A percentile compares a stretch with the other conserved stretches of the same genome.
Evolutionary conservation across 2,113 vertebrate genomes (phyloP).

Genomic region (Planiliza haematocheilus): DNA sequence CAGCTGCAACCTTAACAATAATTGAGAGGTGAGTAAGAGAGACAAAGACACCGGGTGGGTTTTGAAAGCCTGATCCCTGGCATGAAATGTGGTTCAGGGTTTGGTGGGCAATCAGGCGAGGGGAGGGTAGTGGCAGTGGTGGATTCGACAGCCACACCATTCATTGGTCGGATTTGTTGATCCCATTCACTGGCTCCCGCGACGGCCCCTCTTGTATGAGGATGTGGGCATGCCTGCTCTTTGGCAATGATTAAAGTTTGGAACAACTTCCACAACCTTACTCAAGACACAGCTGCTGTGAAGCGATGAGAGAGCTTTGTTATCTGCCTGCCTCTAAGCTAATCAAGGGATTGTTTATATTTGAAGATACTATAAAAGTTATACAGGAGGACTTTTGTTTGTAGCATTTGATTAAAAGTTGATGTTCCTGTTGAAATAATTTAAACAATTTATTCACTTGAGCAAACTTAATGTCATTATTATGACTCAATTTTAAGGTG

Average conservation of each 20-base stretch:
- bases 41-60: constrained; percentile 56
- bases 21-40: constrained; percentile 72
- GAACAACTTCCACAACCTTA: constrained; percentile 78
- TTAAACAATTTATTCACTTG: constrained; percentile 3
- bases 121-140: constrained; percentile 35
- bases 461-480: not conserved
- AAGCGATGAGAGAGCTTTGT: constrained; percentile 18
- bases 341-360: constrained; percentile 39
- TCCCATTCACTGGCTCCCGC: constrained; percentile 62
- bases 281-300: constrained; percentile 55
- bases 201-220: constrained; percentile 81
- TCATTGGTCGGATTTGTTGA: constrained; percentile 71
- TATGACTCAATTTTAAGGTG: not conserved
- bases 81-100: constrained; percentile 62
- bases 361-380: constrained; percentile 28
- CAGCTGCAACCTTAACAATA: constrained; percentile 60
- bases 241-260: constrained; percentile 88
- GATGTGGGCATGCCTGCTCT: constrained; percentile 84
- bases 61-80: constrained; percentile 65
- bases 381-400: constrained; percentile 12
- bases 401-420: constrained; percentile 19
- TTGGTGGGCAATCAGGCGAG: constrained; percentile 66
- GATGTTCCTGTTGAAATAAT: constrained; percentile 3
- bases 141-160: constrained; percentile 57
- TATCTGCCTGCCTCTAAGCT: constrained; percentile 26